Evolutionary conservation across 2,113 vertebrate genomes (phyloP).

Genomic region (Alouatta palliata): DNA sequence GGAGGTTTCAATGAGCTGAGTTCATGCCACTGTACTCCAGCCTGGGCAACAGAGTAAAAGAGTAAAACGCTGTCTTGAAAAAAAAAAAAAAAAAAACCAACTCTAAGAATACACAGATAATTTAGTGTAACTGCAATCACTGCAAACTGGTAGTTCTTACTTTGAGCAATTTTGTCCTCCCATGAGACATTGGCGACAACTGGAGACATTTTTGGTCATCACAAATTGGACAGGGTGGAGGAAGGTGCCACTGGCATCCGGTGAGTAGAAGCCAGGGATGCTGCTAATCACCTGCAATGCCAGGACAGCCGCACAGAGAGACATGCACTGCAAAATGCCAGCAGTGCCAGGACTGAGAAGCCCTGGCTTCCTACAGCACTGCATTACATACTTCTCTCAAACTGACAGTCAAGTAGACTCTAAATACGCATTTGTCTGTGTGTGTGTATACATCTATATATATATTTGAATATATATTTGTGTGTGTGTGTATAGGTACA

Average conservation of each 20-base stretch:
- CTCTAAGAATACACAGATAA: neutral
- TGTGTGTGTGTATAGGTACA: neutral
- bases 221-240: neutral
- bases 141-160: neutral
- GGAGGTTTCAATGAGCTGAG: too few species aligned
- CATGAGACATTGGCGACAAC: accelerated
- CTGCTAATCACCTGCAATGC: too few species aligned
- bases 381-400: neutral
- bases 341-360: neutral
- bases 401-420: neutral
- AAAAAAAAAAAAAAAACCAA: neutral
- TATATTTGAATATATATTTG: too few species aligned
- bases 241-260: neutral
- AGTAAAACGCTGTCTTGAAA: too few species aligned
- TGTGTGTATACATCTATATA: neutral
- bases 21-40: too few species aligned
- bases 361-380: neutral
- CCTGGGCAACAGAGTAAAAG: too few species aligned
- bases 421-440: too few species aligned
- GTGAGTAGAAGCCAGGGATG: neutral
- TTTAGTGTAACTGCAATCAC: neutral
- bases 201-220: neutral
- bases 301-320: neutral
- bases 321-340: accelerated
- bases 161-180: accelerated